Base-by-base conservation (phyloP, 2,888 invertebrate species). In the Coleophora deauratella region DNA sequence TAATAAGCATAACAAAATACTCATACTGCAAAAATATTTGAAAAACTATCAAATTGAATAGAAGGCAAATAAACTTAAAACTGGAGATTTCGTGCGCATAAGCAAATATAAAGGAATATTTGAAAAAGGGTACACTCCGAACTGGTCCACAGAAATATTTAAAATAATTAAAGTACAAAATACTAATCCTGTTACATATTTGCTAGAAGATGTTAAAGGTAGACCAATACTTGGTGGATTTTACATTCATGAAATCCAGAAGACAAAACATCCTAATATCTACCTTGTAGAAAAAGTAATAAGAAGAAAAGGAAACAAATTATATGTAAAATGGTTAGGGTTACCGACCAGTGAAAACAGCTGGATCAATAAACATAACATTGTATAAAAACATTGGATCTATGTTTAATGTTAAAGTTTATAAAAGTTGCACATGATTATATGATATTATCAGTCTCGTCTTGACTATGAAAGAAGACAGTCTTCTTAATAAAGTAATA, bases 91-190 rank as follows among this genome's bases (percentile, higher is more conserved):
- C 9, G 59, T 57, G 7, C 47, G 57, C 14, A 51, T 55, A 33
- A 57, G 56, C 31, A 55, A 55, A 43, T 46, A 50, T 33, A 48
- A 51, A 38, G 40, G 40, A 38, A 21, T 38, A 9, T 57, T 59
- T 45, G 38, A 38, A n/a, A 56, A 56, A 41, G 54, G 57, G 0
- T 61, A 54, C 41, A 57, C 55, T 35, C 56, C 60, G 1, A 54
- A 55, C 35, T 65, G 59, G 57, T 53, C 56, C 11, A 56, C 52
- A 7, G 59, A 61, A 47, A 47, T 59, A 37, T 62, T 63, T 47
- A 53, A 46, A 43, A 51, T 61, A 13, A 40, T 34, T 11, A 38
- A 38, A 27, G 33, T 38, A 9, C 11, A 37, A 2, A 11, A 12
- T 12, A 27, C 38, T 11, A 33, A 33, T 31, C 40, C 40, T 15